Evolutionary conservation across 2,113 vertebrate species (phyloP), one percentile per base, ranked within the genome.

Genomic region (Lethenteron reissneri): DNA sequence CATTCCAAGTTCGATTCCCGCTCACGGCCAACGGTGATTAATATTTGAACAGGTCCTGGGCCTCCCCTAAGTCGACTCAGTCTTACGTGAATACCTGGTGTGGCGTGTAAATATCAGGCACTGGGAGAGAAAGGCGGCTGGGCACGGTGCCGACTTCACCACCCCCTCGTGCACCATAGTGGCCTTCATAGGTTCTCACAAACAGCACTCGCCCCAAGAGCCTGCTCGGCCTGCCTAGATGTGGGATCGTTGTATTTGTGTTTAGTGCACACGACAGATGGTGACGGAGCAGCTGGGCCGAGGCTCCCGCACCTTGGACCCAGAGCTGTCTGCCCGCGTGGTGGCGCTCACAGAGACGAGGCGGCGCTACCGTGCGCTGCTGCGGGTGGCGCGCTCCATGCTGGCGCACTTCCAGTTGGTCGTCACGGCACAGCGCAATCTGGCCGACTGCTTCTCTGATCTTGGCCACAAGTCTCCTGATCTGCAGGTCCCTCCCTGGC

Each of bases 181-280:
- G 41, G 41, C 41, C 41, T 41, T 41, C 41, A 41, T 1, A 41
- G 41, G 41, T 41, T 41, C 41, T 41, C 41, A 41, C 41, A 41
- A 41, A 7, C 41, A 41, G 41, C 41, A 41, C 41, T 41, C 41
- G 6, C 41, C 41, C 41, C 41, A 41, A 41, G 41, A 41, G 41
- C 41, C 41, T 41, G 41, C 41, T 41, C 1, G 41, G 41, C 41
- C 41, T 41, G 41, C 41, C 41, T 41, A 41, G 1, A 41, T 41
- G 41, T 41, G 41, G 41, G 41, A 41, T 41, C 41, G 25, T 41
- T 41, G 25, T 41, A 41, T 68, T 25, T 68, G n/a, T 68, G n/a
- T 68, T n/a, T 68, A 68, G 64, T 68, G 64, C 64, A 68, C 64
- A 68, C n/a, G 64, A 11, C 64, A 68, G 64, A 17, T 68, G 64